Evolutionary conservation across 2,113 vertebrate species (phyloP).

Genomic region (Pholis gunnellus): DNA sequence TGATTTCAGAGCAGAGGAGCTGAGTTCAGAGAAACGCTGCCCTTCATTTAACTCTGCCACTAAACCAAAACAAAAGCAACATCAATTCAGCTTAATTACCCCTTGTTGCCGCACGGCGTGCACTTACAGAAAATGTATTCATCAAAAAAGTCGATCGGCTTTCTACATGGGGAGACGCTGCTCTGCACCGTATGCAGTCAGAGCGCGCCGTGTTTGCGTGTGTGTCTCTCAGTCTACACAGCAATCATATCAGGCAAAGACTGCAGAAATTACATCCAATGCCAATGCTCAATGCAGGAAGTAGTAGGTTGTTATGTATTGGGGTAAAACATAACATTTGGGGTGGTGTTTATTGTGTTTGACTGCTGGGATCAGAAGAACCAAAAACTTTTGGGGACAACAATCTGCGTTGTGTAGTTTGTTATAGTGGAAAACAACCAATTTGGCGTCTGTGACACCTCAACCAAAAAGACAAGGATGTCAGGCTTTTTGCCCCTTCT

Average conservation of each 20-base stretch:
- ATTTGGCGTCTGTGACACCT: not conserved
- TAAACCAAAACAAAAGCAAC: slow-evolving; percentile 73
- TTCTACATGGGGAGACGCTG: slow-evolving; percentile 5
- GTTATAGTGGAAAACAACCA: not conserved
- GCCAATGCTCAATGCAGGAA: slow-evolving; percentile 10
- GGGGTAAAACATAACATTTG: not conserved
- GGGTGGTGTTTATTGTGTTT: not conserved
- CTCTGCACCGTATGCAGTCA: slow-evolving; percentile 30
- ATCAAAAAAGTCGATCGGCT: slow-evolving; percentile 49
- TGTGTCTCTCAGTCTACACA: not conserved
- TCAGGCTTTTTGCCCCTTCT: not conserved
- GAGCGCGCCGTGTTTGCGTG: not conserved
- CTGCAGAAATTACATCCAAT: not conserved
- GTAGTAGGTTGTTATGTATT: not conserved
- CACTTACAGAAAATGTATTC: slow-evolving; percentile 70
- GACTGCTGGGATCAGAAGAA: not conserved
- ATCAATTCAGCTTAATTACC: slow-evolving; percentile 76
- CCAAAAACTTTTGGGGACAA: not conserved
- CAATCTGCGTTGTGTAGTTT: not conserved
- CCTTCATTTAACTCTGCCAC: slow-evolving; percentile 71
- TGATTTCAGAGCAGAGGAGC: slow-evolving; percentile 44
- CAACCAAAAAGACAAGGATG: not conserved
- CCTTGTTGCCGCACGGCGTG: slow-evolving; percentile 44
- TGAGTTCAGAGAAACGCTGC: slow-evolving; percentile 50
- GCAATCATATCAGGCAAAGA: not conserved